These are phyloP conservation scores for Heliconius charithonia DNA, from an alignment of 2,888 invertebrate genomes.

Conservation along the genomic window DNA sequence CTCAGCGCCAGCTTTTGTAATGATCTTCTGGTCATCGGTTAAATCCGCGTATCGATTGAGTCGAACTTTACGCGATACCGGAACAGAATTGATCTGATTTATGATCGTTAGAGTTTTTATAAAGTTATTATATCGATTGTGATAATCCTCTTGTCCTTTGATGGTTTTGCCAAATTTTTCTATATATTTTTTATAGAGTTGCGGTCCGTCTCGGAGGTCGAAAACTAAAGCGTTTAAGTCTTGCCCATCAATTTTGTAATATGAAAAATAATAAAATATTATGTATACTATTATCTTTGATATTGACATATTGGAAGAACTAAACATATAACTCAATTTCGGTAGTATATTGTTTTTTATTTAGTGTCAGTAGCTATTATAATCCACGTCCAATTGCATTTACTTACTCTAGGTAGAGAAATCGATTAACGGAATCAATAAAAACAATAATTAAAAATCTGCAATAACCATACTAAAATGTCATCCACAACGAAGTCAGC, in stretches of 20 bases:
- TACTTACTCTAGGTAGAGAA: background rate
- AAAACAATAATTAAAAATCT: constrained; percentile 3
- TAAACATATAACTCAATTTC: background rate
- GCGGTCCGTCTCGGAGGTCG: constrained; percentile 40
- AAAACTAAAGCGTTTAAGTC: constrained; percentile 42
- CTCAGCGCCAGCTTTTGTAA: constrained; percentile 13
- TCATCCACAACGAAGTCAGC: constrained; percentile 31
- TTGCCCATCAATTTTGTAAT: constrained; percentile 17
- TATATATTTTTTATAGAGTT: constrained; percentile 39
- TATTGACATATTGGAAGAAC: background rate
- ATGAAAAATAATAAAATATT: constrained; percentile 1
- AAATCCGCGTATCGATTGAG: constrained; percentile 63
- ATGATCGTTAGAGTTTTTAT: constrained; percentile 59
- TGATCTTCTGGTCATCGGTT: constrained; percentile 52
- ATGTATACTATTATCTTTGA: constrained; percentile 10
- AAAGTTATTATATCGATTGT: constrained; percentile 58
- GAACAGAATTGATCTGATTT: constrained; percentile 58
- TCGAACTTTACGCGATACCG: constrained; percentile 54
- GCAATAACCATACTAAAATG: background rate
- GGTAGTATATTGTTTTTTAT: background rate
- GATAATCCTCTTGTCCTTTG: constrained; percentile 55
- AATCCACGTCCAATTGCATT: background rate
- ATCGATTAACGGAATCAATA: background rate
- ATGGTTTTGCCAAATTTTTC: constrained; percentile 56
- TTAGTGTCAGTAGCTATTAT: background rate